Percentiles rank a stretch among this genome's conserved stretches.
phyloP scores from a whole-genome alignment of 2,888 invertebrate species.

The Drosophila pseudotalamancana region DNA sequence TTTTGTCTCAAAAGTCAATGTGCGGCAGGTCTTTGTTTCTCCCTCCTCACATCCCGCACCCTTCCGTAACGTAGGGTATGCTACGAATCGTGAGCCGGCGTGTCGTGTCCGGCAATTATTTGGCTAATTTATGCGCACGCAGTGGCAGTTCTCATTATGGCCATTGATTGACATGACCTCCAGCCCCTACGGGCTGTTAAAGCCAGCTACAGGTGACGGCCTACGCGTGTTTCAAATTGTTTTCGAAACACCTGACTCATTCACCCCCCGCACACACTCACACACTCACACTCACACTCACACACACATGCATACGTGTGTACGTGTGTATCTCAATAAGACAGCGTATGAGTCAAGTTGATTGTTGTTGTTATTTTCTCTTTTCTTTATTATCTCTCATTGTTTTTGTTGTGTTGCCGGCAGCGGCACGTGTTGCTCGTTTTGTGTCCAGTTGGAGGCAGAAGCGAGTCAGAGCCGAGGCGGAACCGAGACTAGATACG shows the following conservation, averaged over 20 bases:
- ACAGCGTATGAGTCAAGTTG: slow-evolving; percentile 33
- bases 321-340: slow-evolving; percentile 7
- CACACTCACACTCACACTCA: slow-evolving; percentile 1
- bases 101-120: slow-evolving; percentile 64
- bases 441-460: slow-evolving; percentile 27
- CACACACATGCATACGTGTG: neutral
- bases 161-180: slow-evolving; percentile 70
- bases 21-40: slow-evolving; percentile 24
- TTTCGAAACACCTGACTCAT: slow-evolving; percentile 37
- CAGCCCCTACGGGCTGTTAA: slow-evolving; percentile 9
- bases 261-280: neutral
- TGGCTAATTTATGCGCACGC: slow-evolving; percentile 72
- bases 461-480: too few species aligned
- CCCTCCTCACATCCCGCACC: too few species aligned
- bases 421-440: slow-evolving; percentile 51
- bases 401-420: slow-evolving; percentile 5
- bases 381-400: neutral
- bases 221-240: slow-evolving; percentile 52
- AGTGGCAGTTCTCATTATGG: slow-evolving; percentile 62
- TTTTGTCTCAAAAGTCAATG: slow-evolving; percentile 58
- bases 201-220: slow-evolving; percentile 55
- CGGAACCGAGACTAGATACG: too few species aligned
- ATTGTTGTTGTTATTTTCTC: neutral
- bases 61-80: too few species aligned
- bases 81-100: slow-evolving; percentile 25